Evolutionary conservation across 2,797 vertebrate genomes (phyloP).

Genomic region (Microhierax caerulescens): DNA sequence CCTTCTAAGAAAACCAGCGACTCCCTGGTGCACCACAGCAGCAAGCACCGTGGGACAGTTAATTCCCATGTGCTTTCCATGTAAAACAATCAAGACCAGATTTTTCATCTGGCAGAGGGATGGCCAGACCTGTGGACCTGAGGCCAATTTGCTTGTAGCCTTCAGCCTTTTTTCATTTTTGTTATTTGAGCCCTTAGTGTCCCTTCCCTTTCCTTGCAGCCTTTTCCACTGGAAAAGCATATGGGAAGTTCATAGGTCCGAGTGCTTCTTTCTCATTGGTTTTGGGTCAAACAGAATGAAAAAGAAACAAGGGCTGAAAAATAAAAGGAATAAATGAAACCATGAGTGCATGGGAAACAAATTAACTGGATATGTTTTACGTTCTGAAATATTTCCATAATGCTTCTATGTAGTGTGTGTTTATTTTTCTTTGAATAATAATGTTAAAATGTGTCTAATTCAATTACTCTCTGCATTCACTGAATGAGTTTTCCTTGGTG

Average conservation of each 20-base stretch:
- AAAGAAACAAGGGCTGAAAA: slow-evolving; percentile 48
- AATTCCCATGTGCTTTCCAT: neutral
- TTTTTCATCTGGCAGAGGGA: neutral
- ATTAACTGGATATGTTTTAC: slow-evolving; percentile 58
- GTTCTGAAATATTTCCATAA: slow-evolving; percentile 62
- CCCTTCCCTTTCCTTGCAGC: neutral
- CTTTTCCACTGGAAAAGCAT: neutral
- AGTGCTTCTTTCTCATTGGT: slow-evolving; percentile 10
- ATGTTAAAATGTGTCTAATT: slow-evolving; percentile 89
- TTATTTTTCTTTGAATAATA: slow-evolving; percentile 91
- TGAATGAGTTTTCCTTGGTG: slow-evolving; percentile 64
- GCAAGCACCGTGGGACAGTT: neutral
- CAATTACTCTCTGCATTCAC: slow-evolving; percentile 75
- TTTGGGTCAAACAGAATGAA: slow-evolving; percentile 40
- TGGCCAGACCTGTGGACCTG: neutral
- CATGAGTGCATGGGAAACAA: slow-evolving; percentile 63
- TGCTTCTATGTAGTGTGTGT: slow-evolving; percentile 66
- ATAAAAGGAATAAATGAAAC: slow-evolving; percentile 56
- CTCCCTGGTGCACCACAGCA: neutral
- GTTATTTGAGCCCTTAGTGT: neutral
- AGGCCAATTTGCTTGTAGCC: neutral
- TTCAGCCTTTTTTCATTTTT: neutral
- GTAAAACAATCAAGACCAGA: neutral
- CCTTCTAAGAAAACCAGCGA: neutral
- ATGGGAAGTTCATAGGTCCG: slow-evolving; percentile 39